phyloP scores from a whole-genome alignment of 2,113 vertebrate species.

The Antechinus stuartii region DNA sequence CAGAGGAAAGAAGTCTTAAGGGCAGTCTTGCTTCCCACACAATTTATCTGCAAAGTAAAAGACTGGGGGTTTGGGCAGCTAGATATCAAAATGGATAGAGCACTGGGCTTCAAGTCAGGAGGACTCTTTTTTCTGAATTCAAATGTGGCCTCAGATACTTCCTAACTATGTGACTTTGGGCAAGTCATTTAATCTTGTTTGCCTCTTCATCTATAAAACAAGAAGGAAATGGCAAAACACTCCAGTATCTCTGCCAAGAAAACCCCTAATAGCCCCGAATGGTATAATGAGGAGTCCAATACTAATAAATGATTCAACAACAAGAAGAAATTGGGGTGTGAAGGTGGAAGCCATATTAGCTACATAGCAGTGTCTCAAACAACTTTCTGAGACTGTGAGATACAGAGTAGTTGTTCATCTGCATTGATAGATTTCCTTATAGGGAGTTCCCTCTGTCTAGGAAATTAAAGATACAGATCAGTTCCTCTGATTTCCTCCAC shows the following conservation, averaged over 20 bases:
- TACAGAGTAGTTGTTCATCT: neutral
- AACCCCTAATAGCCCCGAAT: neutral
- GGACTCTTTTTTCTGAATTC: neutral
- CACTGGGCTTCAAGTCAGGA: neutral
- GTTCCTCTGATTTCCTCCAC: neutral
- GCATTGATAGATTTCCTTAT: neutral
- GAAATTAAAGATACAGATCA: neutral
- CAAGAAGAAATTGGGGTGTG: neutral
- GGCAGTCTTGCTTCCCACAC: neutral
- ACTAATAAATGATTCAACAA: neutral
- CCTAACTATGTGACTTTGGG: neutral
- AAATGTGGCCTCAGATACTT: neutral
- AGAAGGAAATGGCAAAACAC: neutral
- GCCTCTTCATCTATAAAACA: neutral
- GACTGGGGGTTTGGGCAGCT: neutral
- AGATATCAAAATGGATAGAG: neutral
- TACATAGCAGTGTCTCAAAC: neutral
- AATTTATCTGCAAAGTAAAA: neutral
- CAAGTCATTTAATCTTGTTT: neutral
- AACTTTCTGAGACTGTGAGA: neutral
- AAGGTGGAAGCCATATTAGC: neutral
- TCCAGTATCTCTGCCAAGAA: neutral
- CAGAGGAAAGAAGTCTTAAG: neutral
- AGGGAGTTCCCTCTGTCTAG: neutral
- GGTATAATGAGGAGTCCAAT: neutral